Conservation (phyloP, 1,140 invertebrate genomes). For the Solenopsis invicta region DNA sequence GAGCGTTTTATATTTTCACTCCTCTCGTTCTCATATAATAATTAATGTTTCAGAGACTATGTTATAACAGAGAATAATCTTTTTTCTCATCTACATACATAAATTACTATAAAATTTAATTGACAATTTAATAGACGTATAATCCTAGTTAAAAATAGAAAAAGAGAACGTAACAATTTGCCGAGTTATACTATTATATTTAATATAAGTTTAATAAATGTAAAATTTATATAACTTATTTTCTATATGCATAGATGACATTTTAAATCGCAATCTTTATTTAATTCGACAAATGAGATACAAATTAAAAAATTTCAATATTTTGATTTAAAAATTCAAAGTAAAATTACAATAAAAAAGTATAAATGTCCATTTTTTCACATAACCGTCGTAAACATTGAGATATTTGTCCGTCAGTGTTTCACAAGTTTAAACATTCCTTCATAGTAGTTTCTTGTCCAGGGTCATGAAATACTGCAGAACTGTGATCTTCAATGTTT, state of each 20-base stretch:
- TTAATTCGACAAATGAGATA: slow-evolving; percentile 1
- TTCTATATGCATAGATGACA: neutral
- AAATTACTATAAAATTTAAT: slow-evolving; percentile 11
- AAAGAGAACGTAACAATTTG: neutral
- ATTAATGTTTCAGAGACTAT: slow-evolving; percentile 27
- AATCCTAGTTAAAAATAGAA: neutral
- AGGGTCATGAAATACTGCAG: neutral
- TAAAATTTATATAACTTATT: slow-evolving; percentile 12
- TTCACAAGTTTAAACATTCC: slow-evolving; percentile 15
- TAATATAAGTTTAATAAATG: slow-evolving; percentile 8
- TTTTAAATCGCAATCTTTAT: slow-evolving; percentile 8
- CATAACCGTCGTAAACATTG: neutral
- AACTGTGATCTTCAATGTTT: slow-evolving; percentile 14
- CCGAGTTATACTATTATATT: neutral
- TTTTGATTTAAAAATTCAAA: slow-evolving; percentile 4
- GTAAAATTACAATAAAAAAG: neutral
- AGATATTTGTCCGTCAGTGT: neutral
- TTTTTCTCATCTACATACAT: neutral
- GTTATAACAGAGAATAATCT: neutral
- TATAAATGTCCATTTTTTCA: neutral
- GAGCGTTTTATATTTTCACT: slow-evolving; percentile 41
- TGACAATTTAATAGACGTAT: neutral
- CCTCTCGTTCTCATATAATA: slow-evolving; percentile 1
- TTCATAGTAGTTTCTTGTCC: neutral
- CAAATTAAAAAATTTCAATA: neutral